A percentile compares a stretch with the other conserved stretches of the same genome.
Evolutionary conservation across 2,113 vertebrate species (phyloP).

Genomic region (Dinomys branickii): DNA sequence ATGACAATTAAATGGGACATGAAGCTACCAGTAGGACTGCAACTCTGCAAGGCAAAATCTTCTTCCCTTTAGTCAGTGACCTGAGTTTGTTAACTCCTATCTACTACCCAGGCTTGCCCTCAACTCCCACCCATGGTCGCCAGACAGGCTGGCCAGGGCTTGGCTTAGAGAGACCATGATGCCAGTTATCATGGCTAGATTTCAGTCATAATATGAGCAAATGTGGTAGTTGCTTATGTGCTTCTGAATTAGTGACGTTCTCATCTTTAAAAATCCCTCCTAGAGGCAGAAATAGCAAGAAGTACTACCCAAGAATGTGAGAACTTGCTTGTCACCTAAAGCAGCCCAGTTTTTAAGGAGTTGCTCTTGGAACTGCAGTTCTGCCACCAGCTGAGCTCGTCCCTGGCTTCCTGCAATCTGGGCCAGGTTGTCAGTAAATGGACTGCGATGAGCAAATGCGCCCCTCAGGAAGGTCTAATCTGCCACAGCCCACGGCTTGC

Average conservation of each 20-base stretch:
- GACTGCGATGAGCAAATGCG: neutral
- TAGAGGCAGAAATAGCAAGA: neutral
- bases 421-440: neutral
- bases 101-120: neutral
- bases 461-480: neutral
- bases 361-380: neutral
- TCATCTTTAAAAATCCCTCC: neutral
- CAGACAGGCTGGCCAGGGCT: neutral
- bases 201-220: neutral
- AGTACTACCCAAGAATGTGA: neutral
- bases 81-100: conserved; percentile 37
- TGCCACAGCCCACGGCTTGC: neutral
- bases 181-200: neutral
- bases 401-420: neutral
- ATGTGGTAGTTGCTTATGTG: neutral
- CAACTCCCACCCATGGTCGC: neutral
- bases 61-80: conserved; percentile 31
- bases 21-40: conserved; percentile 43
- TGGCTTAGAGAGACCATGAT: neutral
- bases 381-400: neutral
- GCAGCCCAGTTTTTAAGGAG: neutral
- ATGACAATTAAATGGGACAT: conserved; percentile 47
- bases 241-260: neutral
- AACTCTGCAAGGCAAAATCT: neutral
- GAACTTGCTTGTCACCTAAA: neutral